These are phyloP conservation scores for Ptychoptera albimana DNA, from an alignment of 2,888 invertebrate genomes.

Conservation along the genomic window DNA sequence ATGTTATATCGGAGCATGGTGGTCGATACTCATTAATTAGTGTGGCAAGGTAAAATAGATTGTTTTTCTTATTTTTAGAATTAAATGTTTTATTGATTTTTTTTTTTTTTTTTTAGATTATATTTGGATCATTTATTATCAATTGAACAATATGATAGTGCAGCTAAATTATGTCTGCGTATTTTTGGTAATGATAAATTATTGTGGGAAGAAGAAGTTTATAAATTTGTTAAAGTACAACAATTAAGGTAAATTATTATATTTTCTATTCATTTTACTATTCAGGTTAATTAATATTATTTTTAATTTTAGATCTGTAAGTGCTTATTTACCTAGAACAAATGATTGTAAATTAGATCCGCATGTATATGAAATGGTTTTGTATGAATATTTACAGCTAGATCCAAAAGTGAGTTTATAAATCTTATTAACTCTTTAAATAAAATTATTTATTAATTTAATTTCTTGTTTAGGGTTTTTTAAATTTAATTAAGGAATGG, in stretches of 20 bases:
- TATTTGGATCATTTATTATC: conserved; percentile 70
- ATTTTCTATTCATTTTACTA: too few species aligned
- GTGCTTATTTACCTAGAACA: conserved; percentile 62
- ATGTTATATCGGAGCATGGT: conserved; percentile 55
- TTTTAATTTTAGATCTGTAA: conserved; percentile 40
- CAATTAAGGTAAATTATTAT: conserved; percentile 35
- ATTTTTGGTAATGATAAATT: conserved; percentile 68
- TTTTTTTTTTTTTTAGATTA: conserved; percentile 24
- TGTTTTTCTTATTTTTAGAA: not conserved
- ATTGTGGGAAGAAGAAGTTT: conserved; percentile 83
- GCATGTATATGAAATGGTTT: conserved; percentile 84
- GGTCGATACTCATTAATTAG: conserved; percentile 27
- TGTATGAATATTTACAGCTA: conserved; percentile 77
- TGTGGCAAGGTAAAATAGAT: conserved; percentile 20
- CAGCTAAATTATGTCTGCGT: conserved; percentile 70
- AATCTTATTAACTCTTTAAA: conserved; percentile 1
- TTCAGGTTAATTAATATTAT: not conserved
- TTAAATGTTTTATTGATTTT: not conserved
- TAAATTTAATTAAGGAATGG: conserved; percentile 78
- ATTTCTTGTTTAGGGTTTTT: conserved; percentile 60
- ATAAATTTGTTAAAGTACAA: conserved; percentile 72
- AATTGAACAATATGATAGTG: conserved; percentile 56
- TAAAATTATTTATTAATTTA: conserved; percentile 5
- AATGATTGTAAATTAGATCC: conserved; percentile 58
- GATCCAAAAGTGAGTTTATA: conserved; percentile 44